Conservation (phyloP, 2,113 vertebrate species). For the Microcebus tavaratra region DNA sequence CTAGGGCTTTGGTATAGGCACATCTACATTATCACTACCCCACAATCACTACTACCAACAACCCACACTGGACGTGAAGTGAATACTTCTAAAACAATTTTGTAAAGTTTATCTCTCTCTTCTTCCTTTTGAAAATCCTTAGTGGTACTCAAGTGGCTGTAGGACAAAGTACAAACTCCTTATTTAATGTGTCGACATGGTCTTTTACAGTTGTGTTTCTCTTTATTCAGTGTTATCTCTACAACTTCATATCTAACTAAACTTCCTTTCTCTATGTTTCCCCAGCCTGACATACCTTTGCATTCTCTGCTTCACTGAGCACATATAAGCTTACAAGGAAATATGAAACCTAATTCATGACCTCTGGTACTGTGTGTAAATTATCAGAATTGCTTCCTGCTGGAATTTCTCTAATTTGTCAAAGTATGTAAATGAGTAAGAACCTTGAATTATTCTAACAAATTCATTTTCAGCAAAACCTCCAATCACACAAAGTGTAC, state of each 20-base stretch:
- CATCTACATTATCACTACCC: neutral
- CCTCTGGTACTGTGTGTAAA: neutral
- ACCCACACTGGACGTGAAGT: neutral
- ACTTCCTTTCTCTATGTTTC: neutral
- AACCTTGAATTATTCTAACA: neutral
- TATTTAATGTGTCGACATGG: neutral
- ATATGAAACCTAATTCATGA: neutral
- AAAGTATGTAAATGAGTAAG: neutral
- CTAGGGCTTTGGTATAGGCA: neutral
- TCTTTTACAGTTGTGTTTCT: neutral
- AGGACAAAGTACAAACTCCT: neutral
- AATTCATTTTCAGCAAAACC: neutral
- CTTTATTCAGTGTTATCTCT: neutral
- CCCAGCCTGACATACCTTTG: neutral
- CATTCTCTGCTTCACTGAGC: neutral
- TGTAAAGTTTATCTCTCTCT: neutral
- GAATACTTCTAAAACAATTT: neutral
- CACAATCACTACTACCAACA: neutral
- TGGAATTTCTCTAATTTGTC: slow-evolving; percentile 28
- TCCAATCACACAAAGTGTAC: neutral
- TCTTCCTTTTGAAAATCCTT: slow-evolving; percentile 15
- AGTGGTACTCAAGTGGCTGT: neutral
- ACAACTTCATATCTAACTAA: neutral
- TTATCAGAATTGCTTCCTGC: neutral
- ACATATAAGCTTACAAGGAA: neutral